Conservation (phyloP, 2,888 invertebrate species). For the Eupithecia vulgata region DNA sequence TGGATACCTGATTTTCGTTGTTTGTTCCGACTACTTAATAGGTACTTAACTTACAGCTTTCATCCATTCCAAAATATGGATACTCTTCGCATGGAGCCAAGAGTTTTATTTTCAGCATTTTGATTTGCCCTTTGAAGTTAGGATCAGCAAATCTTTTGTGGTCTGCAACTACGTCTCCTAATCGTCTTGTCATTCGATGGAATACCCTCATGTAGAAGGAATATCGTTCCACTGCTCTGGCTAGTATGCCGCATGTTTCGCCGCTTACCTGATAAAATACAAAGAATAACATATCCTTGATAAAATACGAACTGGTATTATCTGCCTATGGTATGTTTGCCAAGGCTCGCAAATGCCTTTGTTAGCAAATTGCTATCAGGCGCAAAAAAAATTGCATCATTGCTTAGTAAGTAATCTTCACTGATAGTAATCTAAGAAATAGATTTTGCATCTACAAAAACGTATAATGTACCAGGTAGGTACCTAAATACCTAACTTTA, state of each 20-base stretch:
- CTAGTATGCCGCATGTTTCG: slow-evolving; percentile 81
- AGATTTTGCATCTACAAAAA: too few species aligned
- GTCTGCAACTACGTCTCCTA: slow-evolving; percentile 29
- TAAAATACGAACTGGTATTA: not conserved
- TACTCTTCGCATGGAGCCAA: slow-evolving; percentile 85
- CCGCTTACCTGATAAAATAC: slow-evolving; percentile 43
- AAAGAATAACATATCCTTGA: too few species aligned
- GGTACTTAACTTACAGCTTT: slow-evolving; percentile 86
- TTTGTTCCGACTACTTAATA: not conserved
- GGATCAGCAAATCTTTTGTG: slow-evolving; percentile 26
- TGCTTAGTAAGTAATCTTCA: too few species aligned
- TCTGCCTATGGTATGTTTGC: not conserved
- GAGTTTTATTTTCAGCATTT: slow-evolving; percentile 82
- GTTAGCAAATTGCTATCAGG: not conserved
- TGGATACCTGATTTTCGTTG: not conserved
- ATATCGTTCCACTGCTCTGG: slow-evolving; percentile 52
- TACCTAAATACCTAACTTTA: too few species aligned
- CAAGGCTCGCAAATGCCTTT: not conserved
- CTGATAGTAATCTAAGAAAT: too few species aligned
- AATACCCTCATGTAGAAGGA: slow-evolving; percentile 38
- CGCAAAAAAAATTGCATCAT: not conserved
- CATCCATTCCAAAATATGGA: slow-evolving; percentile 89
- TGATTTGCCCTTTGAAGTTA: slow-evolving; percentile 56
- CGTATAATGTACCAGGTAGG: too few species aligned
- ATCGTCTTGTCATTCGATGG: slow-evolving; percentile 43